These are phyloP conservation scores for Dorcus parallelipipedus DNA, from an alignment of 2,888 invertebrate genomes.

Conservation along the genomic window DNA sequence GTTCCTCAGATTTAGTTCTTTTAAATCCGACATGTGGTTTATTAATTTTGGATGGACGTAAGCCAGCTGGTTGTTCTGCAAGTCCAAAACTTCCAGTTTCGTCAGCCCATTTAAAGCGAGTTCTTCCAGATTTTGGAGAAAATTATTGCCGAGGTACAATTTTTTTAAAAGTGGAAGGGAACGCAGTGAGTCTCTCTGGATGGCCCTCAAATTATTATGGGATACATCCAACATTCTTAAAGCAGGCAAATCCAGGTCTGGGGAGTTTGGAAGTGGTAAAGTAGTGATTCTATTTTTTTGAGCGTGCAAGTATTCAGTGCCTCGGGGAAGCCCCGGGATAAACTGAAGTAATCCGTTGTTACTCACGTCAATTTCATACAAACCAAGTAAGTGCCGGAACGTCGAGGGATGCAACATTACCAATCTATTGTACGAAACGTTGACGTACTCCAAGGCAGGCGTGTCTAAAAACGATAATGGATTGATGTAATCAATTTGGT, in stretches of 20 bases:
- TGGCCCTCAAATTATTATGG: constrained; percentile 68
- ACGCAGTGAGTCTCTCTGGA: constrained; percentile 63
- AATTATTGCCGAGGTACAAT: constrained; percentile 71
- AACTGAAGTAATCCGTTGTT: constrained; percentile 70
- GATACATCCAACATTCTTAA: constrained; percentile 73
- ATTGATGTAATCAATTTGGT: constrained; percentile 67
- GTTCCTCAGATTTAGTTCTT: constrained; percentile 70
- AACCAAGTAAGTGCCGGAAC: constrained; percentile 67
- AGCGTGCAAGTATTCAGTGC: constrained; percentile 71
- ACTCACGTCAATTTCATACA: constrained; percentile 77
- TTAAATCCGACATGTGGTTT: constrained; percentile 59
- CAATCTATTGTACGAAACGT: constrained; percentile 74
- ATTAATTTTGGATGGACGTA: constrained; percentile 66
- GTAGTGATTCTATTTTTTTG: constrained; percentile 67
- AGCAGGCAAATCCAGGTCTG: constrained; percentile 68
- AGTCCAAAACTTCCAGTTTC: constrained; percentile 68
- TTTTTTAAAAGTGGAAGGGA: constrained; percentile 65
- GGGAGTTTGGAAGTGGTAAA: constrained; percentile 63
- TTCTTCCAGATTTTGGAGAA: constrained; percentile 66
- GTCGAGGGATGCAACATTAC: constrained; percentile 65
- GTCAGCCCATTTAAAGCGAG: constrained; percentile 67
- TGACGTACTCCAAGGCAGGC: constrained; percentile 72
- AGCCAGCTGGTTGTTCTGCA: constrained; percentile 70
- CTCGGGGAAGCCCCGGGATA: constrained; percentile 73
- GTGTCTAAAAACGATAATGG: constrained; percentile 71